These are phyloP conservation scores for Glomeris maerens DNA, from an alignment of 1,140 invertebrate species.

Conservation along the genomic window DNA sequence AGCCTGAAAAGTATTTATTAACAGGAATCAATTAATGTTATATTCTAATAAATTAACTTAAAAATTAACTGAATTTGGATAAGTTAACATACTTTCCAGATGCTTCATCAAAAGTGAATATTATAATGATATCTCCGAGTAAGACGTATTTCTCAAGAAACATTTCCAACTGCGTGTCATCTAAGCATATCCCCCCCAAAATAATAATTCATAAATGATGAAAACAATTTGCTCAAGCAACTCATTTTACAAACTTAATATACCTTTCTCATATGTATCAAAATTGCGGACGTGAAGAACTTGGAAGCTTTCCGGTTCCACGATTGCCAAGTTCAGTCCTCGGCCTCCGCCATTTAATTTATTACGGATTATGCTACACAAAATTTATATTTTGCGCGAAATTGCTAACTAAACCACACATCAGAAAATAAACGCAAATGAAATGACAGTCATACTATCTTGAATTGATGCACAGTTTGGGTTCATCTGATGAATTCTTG, in stretches of 20 bases:
- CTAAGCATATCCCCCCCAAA: too few species aligned
- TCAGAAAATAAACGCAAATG: background rate
- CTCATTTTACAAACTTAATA: background rate
- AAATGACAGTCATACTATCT: constrained; percentile 31
- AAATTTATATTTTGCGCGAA: background rate
- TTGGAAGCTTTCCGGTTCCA: constrained; percentile 13
- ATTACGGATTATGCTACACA: constrained; percentile 28
- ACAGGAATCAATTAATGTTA: background rate
- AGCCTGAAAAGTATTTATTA: constrained; percentile 16
- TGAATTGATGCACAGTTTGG: constrained; percentile 36
- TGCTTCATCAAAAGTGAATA: constrained; percentile 34
- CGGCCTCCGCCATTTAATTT: constrained; percentile 33
- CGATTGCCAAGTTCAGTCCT: constrained; percentile 34
- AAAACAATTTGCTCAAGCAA: background rate
- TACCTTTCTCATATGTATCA: background rate
- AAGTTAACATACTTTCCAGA: constrained; percentile 29
- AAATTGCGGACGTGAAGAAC: background rate
- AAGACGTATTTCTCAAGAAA: constrained; percentile 30
- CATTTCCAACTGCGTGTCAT: constrained; percentile 33
- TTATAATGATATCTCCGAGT: constrained; percentile 31
- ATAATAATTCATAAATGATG: background rate
- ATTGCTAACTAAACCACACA: background rate
- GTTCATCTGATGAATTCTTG: constrained; percentile 30
- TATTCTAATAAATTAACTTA: background rate
- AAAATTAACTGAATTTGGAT: constrained; percentile 5